Base-by-base conservation (phyloP, 1,140 invertebrate species). In the Heliconius nattereri region DNA sequence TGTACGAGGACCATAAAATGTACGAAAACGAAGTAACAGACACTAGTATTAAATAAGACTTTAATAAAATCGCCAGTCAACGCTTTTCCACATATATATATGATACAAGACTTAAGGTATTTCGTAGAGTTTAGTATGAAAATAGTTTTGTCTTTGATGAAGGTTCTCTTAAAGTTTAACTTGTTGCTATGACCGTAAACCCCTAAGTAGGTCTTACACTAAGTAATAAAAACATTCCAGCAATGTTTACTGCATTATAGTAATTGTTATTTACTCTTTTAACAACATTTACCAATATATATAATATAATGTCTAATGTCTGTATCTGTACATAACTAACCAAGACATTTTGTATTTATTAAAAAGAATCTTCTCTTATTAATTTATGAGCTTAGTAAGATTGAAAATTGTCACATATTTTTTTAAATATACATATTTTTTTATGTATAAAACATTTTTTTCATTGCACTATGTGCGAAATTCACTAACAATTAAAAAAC, bases 141-240 rank as follows among this genome's bases (percentile, higher is more conserved):
- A 66, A 66, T 66, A 66, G 60, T 29, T 66, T n/a, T 16, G 26
- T 66, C 9, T 66, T 23, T 66, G 23, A 66, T 29, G 13, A 26
- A 66, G 60, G 26, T 66, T 16, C 54, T 26, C 29, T n/a, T 29
- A 29, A 66, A 66, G 60, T 66, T 66, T 66, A 66, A 66, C 60
- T 66, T 66, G 60, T 29, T 29, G 23, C 26, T 66, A 29, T 29
- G 9, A 66, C 23, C 60, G 11, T 29, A 29, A 66, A 66, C 29
- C 3, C 9, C 23, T 11, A 60, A 60, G 57, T 60, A 23, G 54
- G n/a, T 60, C 20, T 23, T 23, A 60, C 11, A 60, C 19, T n/a
- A 26, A 26, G 9, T 66, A 29, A 26, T 13, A 13, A 29, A 23
- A 29, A 29, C 26, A 66, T 29, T 66, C 3, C 60, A 66, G 29